Percentiles rank a stretch among this genome's conserved stretches.
Conservation (phyloP, 1,140 invertebrate species). For the Lerema accius region DNA sequence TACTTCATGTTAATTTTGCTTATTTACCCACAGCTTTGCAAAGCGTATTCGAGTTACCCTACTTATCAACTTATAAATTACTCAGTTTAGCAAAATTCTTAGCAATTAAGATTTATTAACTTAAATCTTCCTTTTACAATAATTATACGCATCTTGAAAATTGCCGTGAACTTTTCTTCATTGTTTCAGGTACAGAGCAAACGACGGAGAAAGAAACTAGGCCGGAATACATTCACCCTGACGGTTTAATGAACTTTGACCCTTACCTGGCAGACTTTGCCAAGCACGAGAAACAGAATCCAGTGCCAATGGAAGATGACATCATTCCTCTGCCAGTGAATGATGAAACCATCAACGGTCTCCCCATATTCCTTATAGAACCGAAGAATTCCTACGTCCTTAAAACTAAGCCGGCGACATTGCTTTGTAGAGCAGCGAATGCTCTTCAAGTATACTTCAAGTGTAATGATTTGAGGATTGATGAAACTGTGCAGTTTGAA, state of each 20-base stretch:
- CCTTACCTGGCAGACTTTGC: slow-evolving; percentile 71
- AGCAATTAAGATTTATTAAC: too few relatives aligned
- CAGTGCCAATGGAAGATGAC: slow-evolving; percentile 67
- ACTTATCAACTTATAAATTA: too few relatives aligned
- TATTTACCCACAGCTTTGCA: too few relatives aligned
- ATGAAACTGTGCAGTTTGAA: slow-evolving; percentile 85
- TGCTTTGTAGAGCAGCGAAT: slow-evolving; percentile 93
- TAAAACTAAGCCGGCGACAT: slow-evolving; percentile 92
- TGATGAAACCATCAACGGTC: slow-evolving; percentile 80
- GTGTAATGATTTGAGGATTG: slow-evolving; percentile 89
- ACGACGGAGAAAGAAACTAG: slow-evolving; percentile 69
- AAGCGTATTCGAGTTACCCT: too few relatives aligned
- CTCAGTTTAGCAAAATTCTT: too few relatives aligned
- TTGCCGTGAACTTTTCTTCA: not conserved
- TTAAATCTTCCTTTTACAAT: too few relatives aligned
- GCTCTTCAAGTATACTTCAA: slow-evolving; percentile 93
- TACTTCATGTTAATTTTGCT: too few relatives aligned
- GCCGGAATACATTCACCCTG: slow-evolving; percentile 75
- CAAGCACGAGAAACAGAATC: slow-evolving; percentile 40
- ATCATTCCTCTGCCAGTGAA: slow-evolving; percentile 74
- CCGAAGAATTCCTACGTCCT: slow-evolving; percentile 94
- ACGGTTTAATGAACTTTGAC: slow-evolving; percentile 69
- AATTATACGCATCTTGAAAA: too few relatives aligned
- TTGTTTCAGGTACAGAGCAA: slow-evolving; percentile 65
- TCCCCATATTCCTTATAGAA: slow-evolving; percentile 93